phyloP scores from a whole-genome alignment of 2,113 vertebrate genomes.

The Cavia porcellus region DNA sequence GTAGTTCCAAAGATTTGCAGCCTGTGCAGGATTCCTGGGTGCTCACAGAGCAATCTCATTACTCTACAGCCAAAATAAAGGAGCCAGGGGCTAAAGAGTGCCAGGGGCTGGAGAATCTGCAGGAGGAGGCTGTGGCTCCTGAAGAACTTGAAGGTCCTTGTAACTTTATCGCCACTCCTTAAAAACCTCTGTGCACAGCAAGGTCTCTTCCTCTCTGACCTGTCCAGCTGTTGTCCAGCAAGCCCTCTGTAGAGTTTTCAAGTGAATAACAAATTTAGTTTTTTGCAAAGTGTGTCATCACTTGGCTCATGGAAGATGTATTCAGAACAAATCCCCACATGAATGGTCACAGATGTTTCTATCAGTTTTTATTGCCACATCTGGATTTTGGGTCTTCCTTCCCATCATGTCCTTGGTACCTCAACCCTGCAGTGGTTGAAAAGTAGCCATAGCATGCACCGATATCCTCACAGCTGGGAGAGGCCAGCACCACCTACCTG shows the following conservation, averaged over 20 bases:
- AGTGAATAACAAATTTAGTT: neutral
- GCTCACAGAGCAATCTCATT: neutral
- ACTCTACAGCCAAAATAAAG: neutral
- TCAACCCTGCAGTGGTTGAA: neutral
- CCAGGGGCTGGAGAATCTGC: no score
- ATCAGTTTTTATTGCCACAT: no score
- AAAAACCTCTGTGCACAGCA: neutral
- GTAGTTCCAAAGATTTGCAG: neutral
- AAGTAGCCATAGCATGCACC: neutral
- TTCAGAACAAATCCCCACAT: neutral
- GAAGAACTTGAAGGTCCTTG: neutral
- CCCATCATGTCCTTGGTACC: neutral
- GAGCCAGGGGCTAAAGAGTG: neutral
- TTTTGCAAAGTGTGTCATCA: neutral
- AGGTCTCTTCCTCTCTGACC: neutral
- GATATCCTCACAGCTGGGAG: neutral
- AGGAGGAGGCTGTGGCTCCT: neutral
- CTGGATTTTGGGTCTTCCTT: neutral
- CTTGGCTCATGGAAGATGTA: neutral
- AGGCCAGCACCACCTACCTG: neutral
- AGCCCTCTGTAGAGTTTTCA: neutral
- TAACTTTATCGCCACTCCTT: neutral
- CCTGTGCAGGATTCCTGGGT: neutral
- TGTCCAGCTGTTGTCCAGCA: neutral
- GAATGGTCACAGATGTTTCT: neutral